These are phyloP conservation scores for Falcaria lacertinaria DNA, from an alignment of 2,888 invertebrate genomes.

Conservation along the genomic window DNA sequence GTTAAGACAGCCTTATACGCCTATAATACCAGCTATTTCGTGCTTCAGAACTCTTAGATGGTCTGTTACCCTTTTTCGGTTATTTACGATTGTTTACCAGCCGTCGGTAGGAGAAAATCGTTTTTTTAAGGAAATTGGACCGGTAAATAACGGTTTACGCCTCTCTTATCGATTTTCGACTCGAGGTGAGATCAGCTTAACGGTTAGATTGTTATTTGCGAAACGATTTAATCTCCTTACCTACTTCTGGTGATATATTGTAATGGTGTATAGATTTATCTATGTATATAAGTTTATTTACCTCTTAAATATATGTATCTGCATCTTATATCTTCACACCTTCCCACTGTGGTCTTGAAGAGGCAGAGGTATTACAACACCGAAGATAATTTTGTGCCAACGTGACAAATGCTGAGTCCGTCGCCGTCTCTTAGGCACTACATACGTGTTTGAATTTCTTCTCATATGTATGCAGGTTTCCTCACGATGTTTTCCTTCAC, in stretches of 20 bases:
- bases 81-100: conserved; percentile 40
- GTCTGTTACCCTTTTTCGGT: conserved; percentile 44
- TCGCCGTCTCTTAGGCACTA: no score
- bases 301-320: no score
- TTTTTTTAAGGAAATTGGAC: conserved; percentile 52
- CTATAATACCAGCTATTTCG: conserved; percentile 35
- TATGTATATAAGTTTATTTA: no score
- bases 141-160: conserved; percentile 37
- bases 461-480: no score
- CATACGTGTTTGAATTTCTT: no score
- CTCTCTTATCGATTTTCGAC: conserved; percentile 15
- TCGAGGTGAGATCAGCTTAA: conserved; percentile 30
- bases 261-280: not conserved
- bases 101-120: conserved; percentile 28
- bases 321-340: no score
- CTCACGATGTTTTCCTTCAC: no score
- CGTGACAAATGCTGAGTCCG: no score
- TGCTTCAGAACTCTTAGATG: conserved; percentile 44
- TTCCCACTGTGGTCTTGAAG: no score
- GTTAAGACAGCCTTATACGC: conserved; percentile 29
- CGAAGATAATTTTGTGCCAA: no score
- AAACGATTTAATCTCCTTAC: conserved; percentile 3
- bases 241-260: not conserved
- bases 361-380: no score
- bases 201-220: conserved; percentile 14